A percentile compares a stretch with the other conserved stretches of the same genome.
phyloP scores from a whole-genome alignment of 2,797 vertebrate species.

The Typhlichthys subterraneus region DNA sequence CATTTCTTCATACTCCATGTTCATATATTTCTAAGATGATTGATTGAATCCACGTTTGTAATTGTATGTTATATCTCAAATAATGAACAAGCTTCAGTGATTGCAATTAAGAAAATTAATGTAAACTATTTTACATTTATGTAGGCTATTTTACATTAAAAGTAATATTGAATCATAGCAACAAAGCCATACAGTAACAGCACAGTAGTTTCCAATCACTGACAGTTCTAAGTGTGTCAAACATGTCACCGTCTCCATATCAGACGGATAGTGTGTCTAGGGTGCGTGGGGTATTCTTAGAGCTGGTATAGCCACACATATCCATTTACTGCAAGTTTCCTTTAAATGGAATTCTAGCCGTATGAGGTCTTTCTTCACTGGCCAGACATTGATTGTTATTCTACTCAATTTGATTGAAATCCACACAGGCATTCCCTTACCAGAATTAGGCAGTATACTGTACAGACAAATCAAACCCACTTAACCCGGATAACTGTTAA shows the following conservation, averaged over 20 bases:
- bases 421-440: not conserved
- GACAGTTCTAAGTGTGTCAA: constrained; percentile 63
- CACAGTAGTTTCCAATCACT: constrained; percentile 43
- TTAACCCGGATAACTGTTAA: not conserved
- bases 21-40: too few relatives aligned
- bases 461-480: not conserved
- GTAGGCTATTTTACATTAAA: constrained; percentile 51
- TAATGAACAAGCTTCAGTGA: not conserved
- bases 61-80: too few relatives aligned
- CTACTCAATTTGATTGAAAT: constrained; percentile 25
- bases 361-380: constrained; percentile 30
- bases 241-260: constrained; percentile 61
- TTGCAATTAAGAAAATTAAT: not conserved
- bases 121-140: constrained; percentile 27
- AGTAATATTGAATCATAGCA: constrained; percentile 25
- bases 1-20: too few relatives aligned
- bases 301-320: constrained; percentile 40
- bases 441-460: not conserved
- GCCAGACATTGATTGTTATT: constrained; percentile 39
- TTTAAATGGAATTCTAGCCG: constrained; percentile 59
- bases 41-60: too few relatives aligned
- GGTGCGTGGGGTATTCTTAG: constrained; percentile 75
- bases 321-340: constrained; percentile 51
- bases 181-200: constrained; percentile 50
- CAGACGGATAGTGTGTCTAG: constrained; percentile 51